Evolutionary conservation across 2,888 invertebrate species (phyloP).

Genomic region (Steinernema carpocapsae): DNA sequence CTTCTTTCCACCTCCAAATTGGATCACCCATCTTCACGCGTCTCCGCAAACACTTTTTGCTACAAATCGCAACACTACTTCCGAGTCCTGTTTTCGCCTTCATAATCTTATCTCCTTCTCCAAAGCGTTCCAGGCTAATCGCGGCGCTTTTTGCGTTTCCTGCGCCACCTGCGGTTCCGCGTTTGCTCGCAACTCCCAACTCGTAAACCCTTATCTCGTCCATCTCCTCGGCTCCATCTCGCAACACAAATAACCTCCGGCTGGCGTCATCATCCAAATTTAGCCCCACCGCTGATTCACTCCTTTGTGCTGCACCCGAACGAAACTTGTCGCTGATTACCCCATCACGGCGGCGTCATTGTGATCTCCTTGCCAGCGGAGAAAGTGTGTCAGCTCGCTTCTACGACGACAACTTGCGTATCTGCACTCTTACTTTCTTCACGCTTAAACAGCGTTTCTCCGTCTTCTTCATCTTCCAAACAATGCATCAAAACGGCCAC

Average conservation of each 20-base stretch:
- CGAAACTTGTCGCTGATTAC: neutral
- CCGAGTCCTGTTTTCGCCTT: neutral
- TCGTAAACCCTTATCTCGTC: neutral
- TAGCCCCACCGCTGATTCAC: slow-evolving; percentile 11
- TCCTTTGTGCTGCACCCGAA: slow-evolving; percentile 21
- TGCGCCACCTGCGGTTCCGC: neutral
- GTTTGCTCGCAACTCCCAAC: neutral
- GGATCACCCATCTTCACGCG: no score
- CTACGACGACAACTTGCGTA: neutral
- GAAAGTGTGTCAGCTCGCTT: slow-evolving; percentile 18
- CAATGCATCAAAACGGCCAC: neutral
- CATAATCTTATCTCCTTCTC: neutral
- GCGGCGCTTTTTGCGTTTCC: neutral
- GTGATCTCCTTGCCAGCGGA: neutral
- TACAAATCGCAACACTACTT: neutral
- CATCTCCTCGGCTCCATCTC: slow-evolving; percentile 2
- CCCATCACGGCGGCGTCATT: slow-evolving; percentile 18
- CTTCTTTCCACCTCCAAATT: neutral
- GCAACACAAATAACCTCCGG: slow-evolving; percentile 8
- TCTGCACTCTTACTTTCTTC: neutral
- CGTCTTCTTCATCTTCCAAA: no score
- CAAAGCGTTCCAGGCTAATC: neutral
- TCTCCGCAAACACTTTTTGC: no score
- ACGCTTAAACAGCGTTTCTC: neutral
- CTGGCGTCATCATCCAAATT: slow-evolving; percentile 5